These are phyloP conservation scores for Kradibia gibbosae DNA, from an alignment of 1,140 invertebrate genomes.

Conservation along the genomic window DNA sequence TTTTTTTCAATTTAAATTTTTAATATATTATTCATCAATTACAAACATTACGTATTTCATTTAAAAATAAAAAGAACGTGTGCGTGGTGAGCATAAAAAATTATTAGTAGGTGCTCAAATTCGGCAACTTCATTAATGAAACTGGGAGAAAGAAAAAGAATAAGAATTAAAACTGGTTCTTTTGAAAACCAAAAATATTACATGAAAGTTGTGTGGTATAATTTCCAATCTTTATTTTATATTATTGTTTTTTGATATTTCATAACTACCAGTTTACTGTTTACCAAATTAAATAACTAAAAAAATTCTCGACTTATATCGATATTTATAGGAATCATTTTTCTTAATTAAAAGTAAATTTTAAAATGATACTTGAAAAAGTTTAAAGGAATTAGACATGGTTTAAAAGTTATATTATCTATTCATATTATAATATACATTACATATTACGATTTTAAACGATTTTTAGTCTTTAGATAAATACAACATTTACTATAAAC, in stretches of 20 bases:
- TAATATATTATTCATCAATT: constrained; percentile 45
- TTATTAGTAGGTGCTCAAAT: constrained; percentile 22
- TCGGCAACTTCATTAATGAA: constrained; percentile 35
- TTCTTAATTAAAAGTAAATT: no score
- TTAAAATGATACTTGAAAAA: no score
- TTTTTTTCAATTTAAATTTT: constrained; percentile 40
- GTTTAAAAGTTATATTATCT: no score
- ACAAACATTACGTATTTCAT: constrained; percentile 30
- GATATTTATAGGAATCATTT: no score
- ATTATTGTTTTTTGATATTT: not conserved
- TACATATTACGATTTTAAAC: no score
- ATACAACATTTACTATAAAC: no score
- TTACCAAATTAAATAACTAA: not conserved
- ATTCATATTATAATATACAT: no score
- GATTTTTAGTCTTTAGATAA: no score
- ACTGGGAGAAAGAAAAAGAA: not conserved
- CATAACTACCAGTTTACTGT: not conserved
- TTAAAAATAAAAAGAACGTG: constrained; percentile 7
- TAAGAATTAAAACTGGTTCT: constrained; percentile 12
- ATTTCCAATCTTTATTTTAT: constrained; percentile 18
- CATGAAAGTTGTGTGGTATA: constrained; percentile 11
- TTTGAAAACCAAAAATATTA: constrained; percentile 42
- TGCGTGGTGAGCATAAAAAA: constrained; percentile 36
- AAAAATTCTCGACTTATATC: not conserved
- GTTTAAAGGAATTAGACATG: no score